phyloP scores from a whole-genome alignment of 1,140 invertebrate species.

The Rhysida immarginata region DNA sequence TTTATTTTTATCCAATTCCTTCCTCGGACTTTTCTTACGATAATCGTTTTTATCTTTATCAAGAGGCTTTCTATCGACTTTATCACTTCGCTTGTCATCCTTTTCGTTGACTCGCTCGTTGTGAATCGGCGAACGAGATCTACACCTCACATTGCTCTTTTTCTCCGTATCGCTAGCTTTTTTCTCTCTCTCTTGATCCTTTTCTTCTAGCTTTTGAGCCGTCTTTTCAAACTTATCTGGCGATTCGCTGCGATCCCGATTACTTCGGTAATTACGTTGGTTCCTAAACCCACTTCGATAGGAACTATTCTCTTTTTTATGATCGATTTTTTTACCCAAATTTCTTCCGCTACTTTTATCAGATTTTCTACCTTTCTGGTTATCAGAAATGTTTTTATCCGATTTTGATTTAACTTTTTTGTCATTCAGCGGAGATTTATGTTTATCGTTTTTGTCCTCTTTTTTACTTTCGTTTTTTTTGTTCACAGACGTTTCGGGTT shows the following conservation, averaged over 20 bases:
- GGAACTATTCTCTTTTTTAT: not conserved
- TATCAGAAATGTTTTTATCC: no score
- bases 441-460: no score
- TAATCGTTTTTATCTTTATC: not conserved
- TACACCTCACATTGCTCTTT: not conserved
- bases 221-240: not conserved
- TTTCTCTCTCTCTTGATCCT: not conserved
- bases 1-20: not conserved
- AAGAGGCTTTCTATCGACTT: no score
- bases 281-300: not conserved
- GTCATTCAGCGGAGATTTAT: no score
- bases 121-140: not conserved
- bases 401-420: no score
- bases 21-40: not conserved
- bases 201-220: not conserved
- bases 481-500: not conserved
- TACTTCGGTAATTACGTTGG: not conserved
- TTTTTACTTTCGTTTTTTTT: not conserved
- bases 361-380: not conserved
- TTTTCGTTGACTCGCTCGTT: not conserved
- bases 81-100: not conserved
- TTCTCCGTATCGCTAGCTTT: not conserved
- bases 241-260: not conserved
- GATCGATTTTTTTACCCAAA: not conserved
- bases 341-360: not conserved